These are phyloP conservation scores for Camptogramma bilineatum DNA, from an alignment of 2,888 invertebrate species.

Conservation along the genomic window DNA sequence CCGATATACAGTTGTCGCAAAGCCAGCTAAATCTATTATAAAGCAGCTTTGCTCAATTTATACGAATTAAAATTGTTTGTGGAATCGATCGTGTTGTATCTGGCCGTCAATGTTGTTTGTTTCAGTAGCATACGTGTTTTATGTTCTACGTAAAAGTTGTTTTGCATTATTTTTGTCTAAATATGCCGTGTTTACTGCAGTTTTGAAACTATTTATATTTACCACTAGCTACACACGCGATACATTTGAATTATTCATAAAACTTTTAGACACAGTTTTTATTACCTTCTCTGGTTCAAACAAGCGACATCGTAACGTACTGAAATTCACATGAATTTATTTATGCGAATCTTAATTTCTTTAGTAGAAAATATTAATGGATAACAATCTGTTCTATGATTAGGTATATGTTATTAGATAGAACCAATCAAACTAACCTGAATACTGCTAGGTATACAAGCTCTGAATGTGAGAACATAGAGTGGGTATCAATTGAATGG, in stretches of 20 bases:
- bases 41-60: conserved; percentile 62
- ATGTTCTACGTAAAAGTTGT: conserved; percentile 28
- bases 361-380: background rate
- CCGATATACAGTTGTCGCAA: conserved; percentile 55
- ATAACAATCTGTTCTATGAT: background rate
- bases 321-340: background rate
- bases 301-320: conserved; percentile 23
- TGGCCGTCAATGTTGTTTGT: conserved; percentile 38
- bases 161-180: conserved; percentile 47
- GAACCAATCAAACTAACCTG: conserved; percentile 8
- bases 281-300: conserved; percentile 36
- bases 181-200: conserved; percentile 56
- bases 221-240: conserved; percentile 59
- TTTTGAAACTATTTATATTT: conserved; percentile 51
- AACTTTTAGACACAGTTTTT: conserved; percentile 55
- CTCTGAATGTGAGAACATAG: conserved; percentile 1
- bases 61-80: conserved; percentile 58
- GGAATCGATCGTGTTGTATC: conserved; percentile 46
- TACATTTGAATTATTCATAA: conserved; percentile 59
- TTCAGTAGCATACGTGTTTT: conserved; percentile 26
- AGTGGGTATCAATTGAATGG: conserved; percentile 4
- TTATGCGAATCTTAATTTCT: background rate
- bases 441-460: conserved; percentile 10
- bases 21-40: conserved; percentile 60
- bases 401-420: background rate